Evolutionary conservation across 2,888 invertebrate species (phyloP), one percentile per base, ranked within the genome.

Genomic region (Galeopsomyia nigrocyanea): DNA sequence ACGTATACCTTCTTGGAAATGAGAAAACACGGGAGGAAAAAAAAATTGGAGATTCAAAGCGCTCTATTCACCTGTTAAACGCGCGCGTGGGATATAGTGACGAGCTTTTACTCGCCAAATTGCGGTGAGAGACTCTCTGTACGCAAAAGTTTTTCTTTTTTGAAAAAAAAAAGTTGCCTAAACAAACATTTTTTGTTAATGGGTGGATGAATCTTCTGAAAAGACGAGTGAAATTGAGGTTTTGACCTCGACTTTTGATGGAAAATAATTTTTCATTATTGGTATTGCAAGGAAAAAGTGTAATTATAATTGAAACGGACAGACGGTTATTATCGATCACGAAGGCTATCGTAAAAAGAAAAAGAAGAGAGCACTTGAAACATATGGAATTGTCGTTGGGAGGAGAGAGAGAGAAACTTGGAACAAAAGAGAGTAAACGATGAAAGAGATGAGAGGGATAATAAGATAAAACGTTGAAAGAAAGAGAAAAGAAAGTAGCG

Each of bases 21-120:
- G 61, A 65, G 21, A 68, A 26, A 67, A 62, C 69, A 71, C 51
- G 39, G 3, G 58, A 46, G n/a, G n/a, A 3, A 26, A 26, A 26
- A 26, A 50, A 66, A 74, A 74, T 68, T 60, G 62, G 62, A 49
- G 62, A 74, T 74, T 71, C 64, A 74, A 71, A 71, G 57, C 50
- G 53, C 39, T 39, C 39, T 7, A 26, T 21, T 31, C 55, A 31
- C 58, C 17, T 51, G 50, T 14, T 6, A 0, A 47, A 50, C 13
- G 3, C n/a, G 46, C 17, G n/a, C 5, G 3, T 47, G 31, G n/a
- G 47, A 9, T 17, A 19, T 14, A 22, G 60, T 26, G 39, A 49
- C 53, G 65, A 51, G 58, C 10, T 13, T 39, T 7, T 39, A 39
- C 39, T 39, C 7, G 7, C 31, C 1, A 39, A 7, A 10, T 9